A percentile compares a stretch with the other conserved stretches of the same genome.
These are phyloP conservation scores for Ectropis crepuscularia DNA, from an alignment of 2,888 invertebrate genomes.

Conservation along the genomic window DNA sequence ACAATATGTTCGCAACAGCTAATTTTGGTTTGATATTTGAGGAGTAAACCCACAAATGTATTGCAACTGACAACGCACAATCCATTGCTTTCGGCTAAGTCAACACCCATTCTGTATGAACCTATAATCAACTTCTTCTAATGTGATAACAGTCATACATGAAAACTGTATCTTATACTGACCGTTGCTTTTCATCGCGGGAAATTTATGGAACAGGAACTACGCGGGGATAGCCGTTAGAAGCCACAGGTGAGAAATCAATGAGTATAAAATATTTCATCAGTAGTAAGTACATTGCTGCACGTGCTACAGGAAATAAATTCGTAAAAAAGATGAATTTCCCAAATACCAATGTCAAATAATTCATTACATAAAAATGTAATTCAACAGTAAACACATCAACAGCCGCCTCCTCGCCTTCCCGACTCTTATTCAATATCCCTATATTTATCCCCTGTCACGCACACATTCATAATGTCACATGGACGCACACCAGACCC, in stretches of 20 bases:
- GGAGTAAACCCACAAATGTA: too few species aligned
- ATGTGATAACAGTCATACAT: too few species aligned
- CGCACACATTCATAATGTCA: conserved; percentile 37
- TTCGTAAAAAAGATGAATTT: not conserved
- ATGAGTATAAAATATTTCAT: not conserved
- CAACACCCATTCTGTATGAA: too few species aligned
- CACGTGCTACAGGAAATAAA: not conserved
- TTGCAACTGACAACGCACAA: too few species aligned
- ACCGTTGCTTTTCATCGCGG: too few species aligned
- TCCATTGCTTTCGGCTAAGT: too few species aligned
- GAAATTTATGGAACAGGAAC: too few species aligned
- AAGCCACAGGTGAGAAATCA: not conserved
- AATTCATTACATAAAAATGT: conserved; percentile 35
- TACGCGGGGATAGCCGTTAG: too few species aligned
- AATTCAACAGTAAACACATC: conserved; percentile 19
- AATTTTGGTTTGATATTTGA: too few species aligned
- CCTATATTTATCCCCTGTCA: conserved; percentile 55
- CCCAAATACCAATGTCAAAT: conserved; percentile 18
- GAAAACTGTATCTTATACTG: too few species aligned
- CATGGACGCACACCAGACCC: conserved; percentile 14
- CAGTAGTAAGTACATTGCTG: not conserved
- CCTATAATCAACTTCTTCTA: too few species aligned
- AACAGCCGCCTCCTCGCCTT: conserved; percentile 55
- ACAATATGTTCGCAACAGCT: too few species aligned
- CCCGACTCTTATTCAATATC: conserved; percentile 41